Base-by-base conservation (phyloP, 2,888 invertebrate genomes). In the Chydorus sphaericus region DNA sequence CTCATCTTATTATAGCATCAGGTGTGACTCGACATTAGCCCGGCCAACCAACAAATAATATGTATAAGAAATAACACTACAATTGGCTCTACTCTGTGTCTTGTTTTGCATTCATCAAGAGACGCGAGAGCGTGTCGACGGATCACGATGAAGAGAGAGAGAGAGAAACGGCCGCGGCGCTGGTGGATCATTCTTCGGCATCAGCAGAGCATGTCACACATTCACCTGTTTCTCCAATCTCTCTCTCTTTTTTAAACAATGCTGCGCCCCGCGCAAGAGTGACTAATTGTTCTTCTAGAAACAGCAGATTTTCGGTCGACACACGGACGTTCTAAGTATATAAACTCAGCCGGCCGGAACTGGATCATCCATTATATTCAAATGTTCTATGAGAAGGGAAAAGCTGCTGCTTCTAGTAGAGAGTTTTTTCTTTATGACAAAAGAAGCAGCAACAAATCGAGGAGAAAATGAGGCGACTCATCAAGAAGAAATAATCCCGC, bases 341-440 rank as follows among this genome's bases (percentile, higher is more conserved):
- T n/a, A n/a, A n/a, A n/a, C 26, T 44, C 44, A 44, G 44, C 44
- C 44, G 23, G 44, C 44, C 44, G 44, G 44, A 44, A 44, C 44
- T 44, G 44, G 44, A 44, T 44, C 44, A 44, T 44, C 44, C 26
- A 44, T 44, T 44, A n/a, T n/a, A n/a, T n/a, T n/a, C n/a, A n/a
- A n/a, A n/a, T n/a, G n/a, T n/a, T n/a, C n/a, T n/a, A n/a, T n/a
- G n/a, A n/a, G n/a, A n/a, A n/a, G n/a, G n/a, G n/a, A n/a, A n/a
- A n/a, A n/a, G n/a, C n/a, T n/a, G n/a, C n/a, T n/a, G n/a, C n/a
- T n/a, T n/a, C n/a, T n/a, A n/a, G n/a, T n/a, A n/a, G n/a, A n/a
- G n/a, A n/a, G n/a, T n/a, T n/a, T n/a, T n/a, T n/a, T n/a, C n/a
- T n/a, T n/a, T n/a, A 23, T 23, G 20, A 26, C 11, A 10, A 44